A percentile compares a stretch with the other conserved stretches of the same genome.
Evolutionary conservation across 2,797 vertebrate species (phyloP).

Genomic region (Eulemur rubriventer): DNA sequence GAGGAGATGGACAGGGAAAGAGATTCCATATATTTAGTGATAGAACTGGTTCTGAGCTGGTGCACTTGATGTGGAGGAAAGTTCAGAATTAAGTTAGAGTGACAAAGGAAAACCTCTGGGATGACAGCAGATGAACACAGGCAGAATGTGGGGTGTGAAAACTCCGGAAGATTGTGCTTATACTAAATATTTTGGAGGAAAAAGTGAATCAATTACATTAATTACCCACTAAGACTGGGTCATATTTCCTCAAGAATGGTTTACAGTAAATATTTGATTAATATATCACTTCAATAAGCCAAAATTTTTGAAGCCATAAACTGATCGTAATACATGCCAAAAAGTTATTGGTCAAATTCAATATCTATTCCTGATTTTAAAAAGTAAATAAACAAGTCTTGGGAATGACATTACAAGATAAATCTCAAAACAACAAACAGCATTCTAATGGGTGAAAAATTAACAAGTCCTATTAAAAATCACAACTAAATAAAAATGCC

Average conservation of each 20-base stretch:
- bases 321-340: not conserved
- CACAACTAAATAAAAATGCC: not conserved
- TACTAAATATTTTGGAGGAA: not conserved
- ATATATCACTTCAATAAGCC: not conserved
- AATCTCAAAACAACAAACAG: not conserved
- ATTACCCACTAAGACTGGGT: not conserved
- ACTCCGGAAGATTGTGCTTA: not conserved
- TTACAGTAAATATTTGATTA: not conserved
- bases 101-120: not conserved
- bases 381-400: slow-evolving; percentile 7
- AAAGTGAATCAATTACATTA: not conserved
- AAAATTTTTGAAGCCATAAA: not conserved
- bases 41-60: not conserved
- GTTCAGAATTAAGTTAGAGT: not conserved
- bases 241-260: not conserved
- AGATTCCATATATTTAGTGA: not conserved
- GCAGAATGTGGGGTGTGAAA: not conserved
- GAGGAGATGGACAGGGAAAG: not conserved
- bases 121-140: not conserved
- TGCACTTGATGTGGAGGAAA: not conserved
- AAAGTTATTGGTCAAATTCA: slow-evolving; percentile 7
- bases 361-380: not conserved
- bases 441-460: not conserved
- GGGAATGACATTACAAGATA: not conserved
- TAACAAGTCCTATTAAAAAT: not conserved